These are phyloP conservation scores for Argynnis bischoffii DNA, from an alignment of 2,888 invertebrate species.

Conservation along the genomic window DNA sequence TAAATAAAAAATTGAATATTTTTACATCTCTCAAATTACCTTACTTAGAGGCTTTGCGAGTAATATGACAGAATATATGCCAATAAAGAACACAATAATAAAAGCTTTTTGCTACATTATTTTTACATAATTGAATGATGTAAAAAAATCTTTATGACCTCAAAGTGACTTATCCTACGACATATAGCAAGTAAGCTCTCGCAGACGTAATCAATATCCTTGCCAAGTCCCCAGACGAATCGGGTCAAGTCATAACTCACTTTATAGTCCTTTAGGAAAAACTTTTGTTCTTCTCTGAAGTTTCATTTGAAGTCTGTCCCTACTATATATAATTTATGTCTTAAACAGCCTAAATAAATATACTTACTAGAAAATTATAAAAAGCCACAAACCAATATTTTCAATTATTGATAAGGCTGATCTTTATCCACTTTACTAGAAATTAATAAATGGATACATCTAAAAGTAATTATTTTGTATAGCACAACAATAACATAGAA, in stretches of 20 bases:
- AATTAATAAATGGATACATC: too few species aligned
- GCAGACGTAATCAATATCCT: slow-evolving; percentile 21
- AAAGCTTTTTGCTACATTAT: not conserved
- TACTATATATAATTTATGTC: not conserved
- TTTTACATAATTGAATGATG: slow-evolving; percentile 7
- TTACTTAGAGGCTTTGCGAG: too few species aligned
- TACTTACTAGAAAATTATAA: not conserved
- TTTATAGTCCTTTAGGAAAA: slow-evolving; percentile 14
- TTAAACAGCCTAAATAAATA: not conserved
- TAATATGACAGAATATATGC: too few species aligned
- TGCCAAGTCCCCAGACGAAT: slow-evolving; percentile 18
- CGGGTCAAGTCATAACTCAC: slow-evolving; percentile 27
- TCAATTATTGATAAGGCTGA: too few species aligned
- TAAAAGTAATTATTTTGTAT: too few species aligned
- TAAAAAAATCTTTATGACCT: slow-evolving; percentile 8
- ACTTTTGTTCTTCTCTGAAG: slow-evolving; percentile 6
- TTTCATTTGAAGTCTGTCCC: not conserved
- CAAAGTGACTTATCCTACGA: slow-evolving; percentile 20
- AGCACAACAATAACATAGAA: too few species aligned
- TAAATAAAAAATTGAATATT: too few species aligned
- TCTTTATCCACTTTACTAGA: too few species aligned
- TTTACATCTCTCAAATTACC: too few species aligned
- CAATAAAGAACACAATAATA: too few species aligned
- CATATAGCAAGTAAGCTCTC: slow-evolving; percentile 9
- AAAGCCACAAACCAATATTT: not conserved